phyloP scores from a whole-genome alignment of 2,797 vertebrate species.

The Phrynocephalus guinanensis region DNA sequence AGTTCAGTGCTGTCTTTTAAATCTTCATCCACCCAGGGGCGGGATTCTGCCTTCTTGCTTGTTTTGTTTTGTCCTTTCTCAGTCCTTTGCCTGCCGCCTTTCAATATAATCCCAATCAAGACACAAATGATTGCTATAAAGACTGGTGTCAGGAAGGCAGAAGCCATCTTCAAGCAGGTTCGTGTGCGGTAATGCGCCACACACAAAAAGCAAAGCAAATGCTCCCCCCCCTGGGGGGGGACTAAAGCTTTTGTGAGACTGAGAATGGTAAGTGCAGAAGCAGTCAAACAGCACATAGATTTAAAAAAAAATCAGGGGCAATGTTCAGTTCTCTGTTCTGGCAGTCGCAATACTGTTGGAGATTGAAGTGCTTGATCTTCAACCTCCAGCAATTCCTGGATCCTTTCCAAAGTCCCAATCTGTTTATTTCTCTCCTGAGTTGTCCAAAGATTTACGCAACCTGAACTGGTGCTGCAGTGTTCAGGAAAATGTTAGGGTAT shows the following conservation, averaged over 20 bases:
- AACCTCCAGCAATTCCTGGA: not conserved
- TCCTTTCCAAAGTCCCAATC: not conserved
- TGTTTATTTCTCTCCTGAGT: not conserved
- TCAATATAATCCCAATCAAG: slow-evolving; percentile 81
- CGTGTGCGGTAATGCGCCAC: not conserved
- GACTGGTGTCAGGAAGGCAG: slow-evolving; percentile 85
- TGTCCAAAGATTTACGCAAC: not conserved
- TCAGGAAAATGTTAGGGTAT: not conserved
- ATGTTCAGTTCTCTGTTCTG: slow-evolving; percentile 39
- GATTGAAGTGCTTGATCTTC: slow-evolving; percentile 8
- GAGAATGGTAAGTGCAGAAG: slow-evolving; percentile 32
- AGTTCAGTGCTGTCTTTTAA: slow-evolving; percentile 84
- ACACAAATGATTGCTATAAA: slow-evolving; percentile 85
- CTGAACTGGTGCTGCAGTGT: not conserved
- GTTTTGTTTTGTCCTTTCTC: slow-evolving; percentile 41
- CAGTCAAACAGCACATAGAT: slow-evolving; percentile 40
- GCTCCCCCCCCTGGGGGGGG: slow-evolving; percentile 31
- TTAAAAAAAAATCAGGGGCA: not conserved
- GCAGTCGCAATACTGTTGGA: slow-evolving; percentile 17
- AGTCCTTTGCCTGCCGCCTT: slow-evolving; percentile 62
- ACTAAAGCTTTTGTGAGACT: not conserved
- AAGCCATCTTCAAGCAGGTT: slow-evolving; percentile 76
- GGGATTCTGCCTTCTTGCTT: slow-evolving; percentile 42
- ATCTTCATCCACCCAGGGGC: slow-evolving; percentile 89
- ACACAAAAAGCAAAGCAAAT: not conserved